A percentile compares a stretch with the other conserved stretches of the same genome.
phyloP scores from a whole-genome alignment of 2,888 invertebrate genomes.

The Mimas tiliae region DNA sequence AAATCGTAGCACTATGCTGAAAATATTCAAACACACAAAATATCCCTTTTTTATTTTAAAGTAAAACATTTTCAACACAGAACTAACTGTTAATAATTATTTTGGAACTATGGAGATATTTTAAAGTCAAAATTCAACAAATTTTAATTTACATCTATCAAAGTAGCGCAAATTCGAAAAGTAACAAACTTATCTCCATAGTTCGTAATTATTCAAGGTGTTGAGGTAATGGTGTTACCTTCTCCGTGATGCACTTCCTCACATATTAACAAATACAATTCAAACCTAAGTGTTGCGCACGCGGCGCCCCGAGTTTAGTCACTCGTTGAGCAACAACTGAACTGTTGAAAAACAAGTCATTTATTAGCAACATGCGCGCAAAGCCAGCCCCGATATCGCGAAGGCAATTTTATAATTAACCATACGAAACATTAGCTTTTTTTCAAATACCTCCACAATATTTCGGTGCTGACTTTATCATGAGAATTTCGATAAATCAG shows the following conservation, averaged over 20 bases:
- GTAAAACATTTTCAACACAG: conserved; percentile 56
- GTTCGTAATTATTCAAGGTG: conserved; percentile 64
- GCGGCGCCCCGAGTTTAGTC: conserved; percentile 83
- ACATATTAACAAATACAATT: conserved; percentile 82
- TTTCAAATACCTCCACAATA: conserved; percentile 66
- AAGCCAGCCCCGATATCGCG: conserved; percentile 75
- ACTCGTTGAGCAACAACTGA: conserved; percentile 84
- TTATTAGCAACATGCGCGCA: conserved; percentile 83
- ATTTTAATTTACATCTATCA: neutral
- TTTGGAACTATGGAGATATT: conserved; percentile 65
- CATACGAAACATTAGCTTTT: conserved; percentile 10
- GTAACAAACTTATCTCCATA: conserved; percentile 59
- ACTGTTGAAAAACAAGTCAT: conserved; percentile 85
- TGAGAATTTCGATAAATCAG: conserved; percentile 70
- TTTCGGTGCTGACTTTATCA: conserved; percentile 74
- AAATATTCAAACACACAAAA: conserved; percentile 29
- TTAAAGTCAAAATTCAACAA: conserved; percentile 34
- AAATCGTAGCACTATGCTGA: conserved; percentile 67
- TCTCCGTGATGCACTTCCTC: conserved; percentile 79
- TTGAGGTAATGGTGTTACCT: conserved; percentile 81
- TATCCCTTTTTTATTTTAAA: neutral
- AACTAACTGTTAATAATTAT: conserved; percentile 53
- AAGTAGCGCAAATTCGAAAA: conserved; percentile 23
- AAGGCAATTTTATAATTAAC: conserved; percentile 53
- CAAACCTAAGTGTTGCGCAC: conserved; percentile 84